phyloP scores from a whole-genome alignment of 2,797 vertebrate species.

The Sebastes wilsoni region DNA sequence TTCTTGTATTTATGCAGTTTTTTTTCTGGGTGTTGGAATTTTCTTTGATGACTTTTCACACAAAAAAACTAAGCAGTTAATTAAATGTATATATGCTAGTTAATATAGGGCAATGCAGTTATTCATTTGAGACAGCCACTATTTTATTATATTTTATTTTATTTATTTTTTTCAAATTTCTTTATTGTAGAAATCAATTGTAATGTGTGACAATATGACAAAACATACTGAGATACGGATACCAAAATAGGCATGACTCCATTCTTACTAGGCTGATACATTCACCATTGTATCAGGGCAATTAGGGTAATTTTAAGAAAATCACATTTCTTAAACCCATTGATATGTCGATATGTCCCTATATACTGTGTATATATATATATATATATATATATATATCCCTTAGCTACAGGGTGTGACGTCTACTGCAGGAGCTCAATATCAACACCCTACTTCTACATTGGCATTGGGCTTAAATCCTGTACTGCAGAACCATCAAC shows the following conservation, averaged over 20 bases:
- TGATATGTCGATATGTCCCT: too few relatives aligned
- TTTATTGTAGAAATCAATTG: too few relatives aligned
- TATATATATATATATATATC: too few relatives aligned
- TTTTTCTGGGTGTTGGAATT: neutral
- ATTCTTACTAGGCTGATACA: too few relatives aligned
- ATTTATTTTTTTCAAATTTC: too few relatives aligned
- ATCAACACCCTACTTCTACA: neutral
- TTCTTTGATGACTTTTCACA: neutral
- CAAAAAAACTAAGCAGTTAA: neutral
- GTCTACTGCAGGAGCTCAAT: conserved; percentile 2
- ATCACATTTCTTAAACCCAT: too few relatives aligned
- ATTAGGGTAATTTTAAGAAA: too few relatives aligned
- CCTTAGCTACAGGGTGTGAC: neutral
- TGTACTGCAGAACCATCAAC: conserved; percentile 33
- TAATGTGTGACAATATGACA: too few relatives aligned
- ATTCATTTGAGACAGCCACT: neutral
- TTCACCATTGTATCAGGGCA: too few relatives aligned
- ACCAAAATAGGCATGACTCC: too few relatives aligned
- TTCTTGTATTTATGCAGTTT: neutral
- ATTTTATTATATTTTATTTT: neutral
- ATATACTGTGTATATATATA: too few relatives aligned
- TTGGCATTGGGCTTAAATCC: conserved; percentile 2
- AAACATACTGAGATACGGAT: too few relatives aligned
- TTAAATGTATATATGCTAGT: neutral
- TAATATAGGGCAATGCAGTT: neutral